Evolutionary conservation across 2,888 invertebrate genomes (phyloP).

Genomic region (Eupithecia inturbata): DNA sequence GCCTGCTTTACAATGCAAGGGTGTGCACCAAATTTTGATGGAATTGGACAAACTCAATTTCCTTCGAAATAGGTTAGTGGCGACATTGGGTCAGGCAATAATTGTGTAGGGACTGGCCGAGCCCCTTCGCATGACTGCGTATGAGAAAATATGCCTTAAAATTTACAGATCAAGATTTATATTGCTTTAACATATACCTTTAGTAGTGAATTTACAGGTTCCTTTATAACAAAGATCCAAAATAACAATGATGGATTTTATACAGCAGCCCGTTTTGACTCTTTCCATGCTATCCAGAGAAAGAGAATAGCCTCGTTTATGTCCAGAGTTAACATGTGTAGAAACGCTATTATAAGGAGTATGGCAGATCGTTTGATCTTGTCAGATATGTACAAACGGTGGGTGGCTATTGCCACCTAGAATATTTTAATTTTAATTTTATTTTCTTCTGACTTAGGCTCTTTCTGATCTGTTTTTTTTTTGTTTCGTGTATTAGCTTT

Average conservation of each 20-base stretch:
- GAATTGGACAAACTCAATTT: constrained; percentile 82
- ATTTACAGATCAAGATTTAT: constrained; percentile 30
- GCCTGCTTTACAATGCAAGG: constrained; percentile 78
- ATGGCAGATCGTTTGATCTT: too few relatives aligned
- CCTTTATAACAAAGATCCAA: neutral
- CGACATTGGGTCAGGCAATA: constrained; percentile 74
- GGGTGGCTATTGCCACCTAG: too few relatives aligned
- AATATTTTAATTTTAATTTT: too few relatives aligned
- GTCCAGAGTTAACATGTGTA: too few relatives aligned
- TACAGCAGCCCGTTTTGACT: too few relatives aligned
- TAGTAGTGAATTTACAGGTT: neutral
- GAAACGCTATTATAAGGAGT: too few relatives aligned
- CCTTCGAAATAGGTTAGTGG: constrained; percentile 73
- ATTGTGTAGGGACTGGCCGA: constrained; percentile 74
- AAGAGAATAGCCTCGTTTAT: too few relatives aligned
- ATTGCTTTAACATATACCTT: constrained; percentile 27
- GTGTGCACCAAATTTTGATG: constrained; percentile 74
- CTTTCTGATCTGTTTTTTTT: too few relatives aligned
- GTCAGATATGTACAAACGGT: too few relatives aligned
- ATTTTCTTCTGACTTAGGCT: too few relatives aligned
- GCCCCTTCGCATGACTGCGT: constrained; percentile 54
- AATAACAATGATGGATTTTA: neutral
- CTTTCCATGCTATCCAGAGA: too few relatives aligned
- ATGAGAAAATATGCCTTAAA: constrained; percentile 45
- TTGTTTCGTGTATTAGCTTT: too few relatives aligned